A percentile compares a stretch with the other conserved stretches of the same genome.
Conservation (phyloP, 2,113 vertebrate species). For the Cnemophilus loriae region DNA sequence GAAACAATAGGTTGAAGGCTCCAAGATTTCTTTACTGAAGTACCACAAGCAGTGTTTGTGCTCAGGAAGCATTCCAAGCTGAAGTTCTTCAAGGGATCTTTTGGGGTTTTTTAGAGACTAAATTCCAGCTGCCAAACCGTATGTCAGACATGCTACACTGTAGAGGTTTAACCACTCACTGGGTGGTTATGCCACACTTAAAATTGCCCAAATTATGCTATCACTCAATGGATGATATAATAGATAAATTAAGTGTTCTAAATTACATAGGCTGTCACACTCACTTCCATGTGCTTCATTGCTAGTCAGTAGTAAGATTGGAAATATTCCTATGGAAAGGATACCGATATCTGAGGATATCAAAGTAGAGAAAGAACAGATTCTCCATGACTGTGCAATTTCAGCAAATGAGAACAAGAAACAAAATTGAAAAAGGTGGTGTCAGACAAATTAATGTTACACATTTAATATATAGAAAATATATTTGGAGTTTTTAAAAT, state of each 20-base stretch:
- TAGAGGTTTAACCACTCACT: neutral
- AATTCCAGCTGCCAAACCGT: neutral
- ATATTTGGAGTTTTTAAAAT: neutral
- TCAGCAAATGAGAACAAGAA: neutral
- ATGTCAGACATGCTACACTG: neutral
- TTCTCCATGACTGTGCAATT: neutral
- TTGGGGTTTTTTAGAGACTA: neutral
- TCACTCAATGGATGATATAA: conserved; percentile 1
- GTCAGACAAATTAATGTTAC: neutral
- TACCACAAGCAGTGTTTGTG: neutral
- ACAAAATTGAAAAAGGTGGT: neutral
- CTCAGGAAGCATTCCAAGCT: neutral
- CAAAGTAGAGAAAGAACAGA: neutral
- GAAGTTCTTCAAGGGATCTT: neutral
- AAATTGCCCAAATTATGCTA: conserved; percentile 24
- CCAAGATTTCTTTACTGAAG: neutral
- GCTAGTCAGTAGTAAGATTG: neutral
- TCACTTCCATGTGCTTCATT: neutral
- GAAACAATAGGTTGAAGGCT: neutral
- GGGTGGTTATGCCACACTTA: neutral
- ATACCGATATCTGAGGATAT: neutral
- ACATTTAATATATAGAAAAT: neutral
- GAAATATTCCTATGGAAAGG: neutral
- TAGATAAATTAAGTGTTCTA: conserved; percentile 28
- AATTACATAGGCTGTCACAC: neutral